phyloP scores from a whole-genome alignment of 2,113 vertebrate genomes.

The Hydropotes inermis region DNA sequence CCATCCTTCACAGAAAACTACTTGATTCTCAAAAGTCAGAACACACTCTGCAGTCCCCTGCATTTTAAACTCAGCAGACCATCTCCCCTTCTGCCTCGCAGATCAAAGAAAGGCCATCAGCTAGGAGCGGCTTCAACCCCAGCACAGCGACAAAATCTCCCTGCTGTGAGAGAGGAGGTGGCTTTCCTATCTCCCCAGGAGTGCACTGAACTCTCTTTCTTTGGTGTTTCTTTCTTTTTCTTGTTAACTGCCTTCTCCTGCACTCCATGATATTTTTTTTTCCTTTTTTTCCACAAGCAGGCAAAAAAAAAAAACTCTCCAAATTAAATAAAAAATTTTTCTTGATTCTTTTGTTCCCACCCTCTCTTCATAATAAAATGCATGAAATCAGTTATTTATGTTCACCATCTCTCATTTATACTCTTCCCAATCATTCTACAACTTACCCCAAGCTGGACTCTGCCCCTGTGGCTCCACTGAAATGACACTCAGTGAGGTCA shows the following conservation, averaged over 20 bases:
- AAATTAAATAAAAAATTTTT: not conserved
- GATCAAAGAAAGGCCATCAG: not conserved
- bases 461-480: not conserved
- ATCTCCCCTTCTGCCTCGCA: not conserved
- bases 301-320: not conserved
- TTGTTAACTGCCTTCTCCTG: not conserved
- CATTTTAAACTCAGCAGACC: not conserved
- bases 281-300: not conserved
- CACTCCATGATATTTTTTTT: not conserved
- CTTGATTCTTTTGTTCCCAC: not conserved
- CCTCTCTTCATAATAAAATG: not conserved
- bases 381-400: not conserved
- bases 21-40: not conserved
- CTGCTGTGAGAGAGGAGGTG: not conserved
- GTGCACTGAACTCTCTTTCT: not conserved
- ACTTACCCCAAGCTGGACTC: not conserved
- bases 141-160: not conserved
- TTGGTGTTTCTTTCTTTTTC: not conserved
- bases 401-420: not conserved
- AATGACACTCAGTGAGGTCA: not conserved
- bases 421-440: not conserved
- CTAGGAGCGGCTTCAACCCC: not conserved
- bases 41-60: not conserved
- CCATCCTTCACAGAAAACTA: not conserved
- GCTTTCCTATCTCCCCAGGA: not conserved